Percentiles rank a stretch among this genome's conserved stretches.
Evolutionary conservation across 2,888 invertebrate genomes (phyloP).

Genomic region (Drosophila antonietae): DNA sequence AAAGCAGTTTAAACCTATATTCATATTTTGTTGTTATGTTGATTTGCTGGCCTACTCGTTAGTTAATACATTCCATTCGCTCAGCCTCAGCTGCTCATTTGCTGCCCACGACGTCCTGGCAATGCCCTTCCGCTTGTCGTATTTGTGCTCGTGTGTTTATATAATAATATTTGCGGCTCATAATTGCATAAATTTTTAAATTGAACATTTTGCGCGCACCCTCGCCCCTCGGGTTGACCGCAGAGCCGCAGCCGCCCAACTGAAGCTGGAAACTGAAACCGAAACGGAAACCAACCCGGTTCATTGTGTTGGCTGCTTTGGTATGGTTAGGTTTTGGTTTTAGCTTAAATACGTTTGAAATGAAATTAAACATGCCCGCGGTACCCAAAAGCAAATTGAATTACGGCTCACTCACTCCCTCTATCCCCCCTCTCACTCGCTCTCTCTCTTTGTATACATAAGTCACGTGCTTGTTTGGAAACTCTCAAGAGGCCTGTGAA

Average conservation of each 20-base stretch:
- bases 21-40: not conserved
- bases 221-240: slow-evolving; percentile 27
- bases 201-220: slow-evolving; percentile 62
- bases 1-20: not conserved
- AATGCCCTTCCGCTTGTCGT: slow-evolving; percentile 34
- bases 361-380: slow-evolving; percentile 79
- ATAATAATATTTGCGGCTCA: slow-evolving; percentile 82
- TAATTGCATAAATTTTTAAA: slow-evolving; percentile 84
- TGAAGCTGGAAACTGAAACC: slow-evolving; percentile 11
- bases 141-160: slow-evolving; percentile 73
- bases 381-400: slow-evolving; percentile 57
- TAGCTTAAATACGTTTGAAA: slow-evolving; percentile 78
- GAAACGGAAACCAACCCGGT: slow-evolving; percentile 17
- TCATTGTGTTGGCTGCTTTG: slow-evolving; percentile 47
- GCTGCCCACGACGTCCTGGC: slow-evolving; percentile 10
- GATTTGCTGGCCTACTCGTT: slow-evolving; percentile 4
- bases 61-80: not conserved
- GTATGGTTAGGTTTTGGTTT: slow-evolving; percentile 60
- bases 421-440: slow-evolving; percentile 2
- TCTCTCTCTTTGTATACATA: slow-evolving; percentile 37
- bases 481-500: slow-evolving; percentile 45
- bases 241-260: slow-evolving; percentile 17
- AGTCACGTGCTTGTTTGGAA: slow-evolving; percentile 52
- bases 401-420: slow-evolving; percentile 25
- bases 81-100: slow-evolving; percentile 39